phyloP scores from a whole-genome alignment of 2,888 invertebrate genomes.

The Hydrotaea diabolus region DNA sequence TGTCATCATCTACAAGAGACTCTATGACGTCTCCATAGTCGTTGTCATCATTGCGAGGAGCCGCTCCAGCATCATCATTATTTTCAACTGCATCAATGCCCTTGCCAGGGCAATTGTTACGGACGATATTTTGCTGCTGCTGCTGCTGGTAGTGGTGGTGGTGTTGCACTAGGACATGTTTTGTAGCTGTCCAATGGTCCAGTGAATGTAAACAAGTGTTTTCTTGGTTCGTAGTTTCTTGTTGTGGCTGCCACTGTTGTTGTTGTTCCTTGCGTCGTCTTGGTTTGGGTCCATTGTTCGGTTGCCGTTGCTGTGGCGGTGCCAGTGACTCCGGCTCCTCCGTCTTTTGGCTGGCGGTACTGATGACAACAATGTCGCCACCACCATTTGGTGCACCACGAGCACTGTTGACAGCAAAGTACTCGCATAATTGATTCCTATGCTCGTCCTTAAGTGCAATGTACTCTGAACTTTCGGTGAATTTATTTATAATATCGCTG shows the following conservation, averaged over 20 bases:
- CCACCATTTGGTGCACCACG: conserved; percentile 59
- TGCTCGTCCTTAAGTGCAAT: conserved; percentile 72
- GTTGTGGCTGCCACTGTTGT: conserved; percentile 35
- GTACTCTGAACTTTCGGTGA: conserved; percentile 72
- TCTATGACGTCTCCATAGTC: conserved; percentile 57
- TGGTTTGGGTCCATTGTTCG: conserved; percentile 70
- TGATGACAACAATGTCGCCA: conserved; percentile 69
- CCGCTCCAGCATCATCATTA: conserved; percentile 44
- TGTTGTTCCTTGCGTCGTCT: conserved; percentile 48
- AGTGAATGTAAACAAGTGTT: conserved; percentile 67
- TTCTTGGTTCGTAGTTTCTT: conserved; percentile 57
- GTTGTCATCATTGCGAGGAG: conserved; percentile 14
- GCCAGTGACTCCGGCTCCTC: conserved; percentile 67
- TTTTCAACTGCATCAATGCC: conserved; percentile 63
- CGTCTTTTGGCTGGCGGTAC: conserved; percentile 67
- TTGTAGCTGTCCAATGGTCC: conserved; percentile 62
- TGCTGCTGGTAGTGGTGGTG: conserved; percentile 35
- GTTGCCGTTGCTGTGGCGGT: conserved; percentile 39
- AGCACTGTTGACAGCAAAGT: conserved; percentile 69
- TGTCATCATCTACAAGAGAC: conserved; percentile 57
- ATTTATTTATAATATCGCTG: conserved; percentile 72
- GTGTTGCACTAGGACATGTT: conserved; percentile 28
- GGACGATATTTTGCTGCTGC: conserved; percentile 49
- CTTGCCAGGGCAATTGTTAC: conserved; percentile 59
- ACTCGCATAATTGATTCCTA: conserved; percentile 73